Evolutionary conservation across 2,888 invertebrate species (phyloP), one percentile per base, ranked within the genome.

Genomic region (Thecophora atra): DNA sequence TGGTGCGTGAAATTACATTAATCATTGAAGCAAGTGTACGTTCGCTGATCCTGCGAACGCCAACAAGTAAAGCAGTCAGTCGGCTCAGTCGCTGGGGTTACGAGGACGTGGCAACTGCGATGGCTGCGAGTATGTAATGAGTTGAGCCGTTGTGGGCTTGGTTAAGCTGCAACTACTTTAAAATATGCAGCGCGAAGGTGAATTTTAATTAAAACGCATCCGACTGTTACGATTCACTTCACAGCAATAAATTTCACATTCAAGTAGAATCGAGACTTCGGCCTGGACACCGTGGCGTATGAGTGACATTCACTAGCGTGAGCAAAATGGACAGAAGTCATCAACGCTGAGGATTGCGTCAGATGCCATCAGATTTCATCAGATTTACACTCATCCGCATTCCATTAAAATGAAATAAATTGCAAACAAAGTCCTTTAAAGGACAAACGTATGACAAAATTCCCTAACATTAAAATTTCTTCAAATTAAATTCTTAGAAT

Each of bases 1-100:
- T 83, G 82, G 84, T 81, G 83, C 82, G 83, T 83, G 80, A 83
- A 83, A 83, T 83, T 84, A 82, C 83, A 83, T 83, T 82, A 84
- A 84, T 83, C 84, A 83, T 83, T 83, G 82, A 83, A 79, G 81
- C 79, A 80, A 81, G 58, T 83, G 83, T 81, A 78, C 80, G 78
- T 75, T 60, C 54, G 71, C 62, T 70, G 30, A 65, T 51, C 67
- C 28, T 60, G 47, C 26, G 24, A 65, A 44, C 24, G 21, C 63
- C 42, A 21, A 44, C 47, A 42, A 44, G 64, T 44, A n/a, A 37
- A 7, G 15, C 30, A 24, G 11, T 30, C 28, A 1, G 30, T 26
- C 19, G 51, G 19, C 28, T 17, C 26, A 17, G 58, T 28, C 24
- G 58, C 5, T 26, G 5, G 56, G 15, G 11, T 37, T 37, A 37